A percentile compares a stretch with the other conserved stretches of the same genome.
Evolutionary conservation across 2,888 invertebrate genomes (phyloP).

Genomic region (Byasa hedistus): DNA sequence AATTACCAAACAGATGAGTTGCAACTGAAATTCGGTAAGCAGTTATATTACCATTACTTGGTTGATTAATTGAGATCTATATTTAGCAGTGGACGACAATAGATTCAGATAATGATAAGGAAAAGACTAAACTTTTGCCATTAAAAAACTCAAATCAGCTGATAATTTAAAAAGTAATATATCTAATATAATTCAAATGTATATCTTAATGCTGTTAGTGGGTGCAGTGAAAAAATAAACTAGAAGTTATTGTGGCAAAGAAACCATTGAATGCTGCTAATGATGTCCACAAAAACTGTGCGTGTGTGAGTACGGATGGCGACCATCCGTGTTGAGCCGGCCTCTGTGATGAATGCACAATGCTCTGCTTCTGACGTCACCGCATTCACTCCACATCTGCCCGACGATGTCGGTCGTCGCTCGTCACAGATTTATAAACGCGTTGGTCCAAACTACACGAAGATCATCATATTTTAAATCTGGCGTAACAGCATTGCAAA

Average conservation of each 20-base stretch:
- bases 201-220: no score
- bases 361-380: slow-evolving; percentile 21
- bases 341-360: slow-evolving; percentile 18
- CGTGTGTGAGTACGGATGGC: slow-evolving; percentile 3
- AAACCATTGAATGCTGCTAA: background rate
- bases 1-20: no score
- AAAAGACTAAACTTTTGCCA: no score
- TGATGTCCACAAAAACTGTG: slow-evolving; percentile 7
- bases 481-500: no score
- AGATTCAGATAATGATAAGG: no score
- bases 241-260: background rate
- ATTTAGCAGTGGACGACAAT: no score
- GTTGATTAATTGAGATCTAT: no score
- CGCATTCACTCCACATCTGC: slow-evolving; percentile 19
- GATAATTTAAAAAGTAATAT: no score
- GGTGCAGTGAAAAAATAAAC: background rate
- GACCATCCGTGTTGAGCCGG: background rate
- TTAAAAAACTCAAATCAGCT: no score
- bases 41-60: no score
- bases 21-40: no score
- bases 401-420: slow-evolving; percentile 1
- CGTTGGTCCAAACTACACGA: slow-evolving; percentile 7
- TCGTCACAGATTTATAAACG: slow-evolving; percentile 13
- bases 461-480: background rate
- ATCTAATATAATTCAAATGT: no score